Evolutionary conservation across 2,797 vertebrate species (phyloP), one percentile per base, ranked within the genome.

Genomic region (Calcarius lapponicus): DNA sequence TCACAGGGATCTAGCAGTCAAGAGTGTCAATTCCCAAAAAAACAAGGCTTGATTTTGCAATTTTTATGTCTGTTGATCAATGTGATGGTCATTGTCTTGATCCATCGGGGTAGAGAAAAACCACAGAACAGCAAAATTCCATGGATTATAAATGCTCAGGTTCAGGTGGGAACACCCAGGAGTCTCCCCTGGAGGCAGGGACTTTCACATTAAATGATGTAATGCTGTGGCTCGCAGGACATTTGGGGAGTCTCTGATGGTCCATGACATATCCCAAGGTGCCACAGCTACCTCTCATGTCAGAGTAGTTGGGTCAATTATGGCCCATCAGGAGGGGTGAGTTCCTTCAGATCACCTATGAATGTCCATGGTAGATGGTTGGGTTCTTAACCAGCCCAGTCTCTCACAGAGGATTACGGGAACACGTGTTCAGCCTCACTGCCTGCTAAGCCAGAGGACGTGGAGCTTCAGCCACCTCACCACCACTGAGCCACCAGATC

Each of bases 291-390:
- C 18, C 45, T 22, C 45, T 51, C 22, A 24, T 19, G 8, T 60
- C 45, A 32, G 38, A 32, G 43, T 14, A 51, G 32, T 4, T 51
- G 54, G 18, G 38, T 28, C 38, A 60, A 17, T 53, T 13, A n/a
- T 1, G 10, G 38, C 12, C 36, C 26, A 10, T 50, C 32, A 15
- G 43, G 22, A 72, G 54, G 16, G 11, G 6, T 19, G 22, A 50
- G 16, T 32, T 16, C 24, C 28, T 60, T 75, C 54, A 25, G 45
- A 43, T 13, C 13, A 20, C 7, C 6, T 6, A 17, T 22, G n/a
- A 38, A 32, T 45, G 38, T 38, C 28, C 4, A 2, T n/a, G 24
- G 14, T 36, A 0, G 1, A 32, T 51, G 32, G 18, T 0, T 69
- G 64, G n/a, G 24, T 17, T 24, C 11, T 29, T 40, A 20, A 14